phyloP scores from a whole-genome alignment of 1,140 invertebrate species.

The Himalopsyche phryganea region DNA sequence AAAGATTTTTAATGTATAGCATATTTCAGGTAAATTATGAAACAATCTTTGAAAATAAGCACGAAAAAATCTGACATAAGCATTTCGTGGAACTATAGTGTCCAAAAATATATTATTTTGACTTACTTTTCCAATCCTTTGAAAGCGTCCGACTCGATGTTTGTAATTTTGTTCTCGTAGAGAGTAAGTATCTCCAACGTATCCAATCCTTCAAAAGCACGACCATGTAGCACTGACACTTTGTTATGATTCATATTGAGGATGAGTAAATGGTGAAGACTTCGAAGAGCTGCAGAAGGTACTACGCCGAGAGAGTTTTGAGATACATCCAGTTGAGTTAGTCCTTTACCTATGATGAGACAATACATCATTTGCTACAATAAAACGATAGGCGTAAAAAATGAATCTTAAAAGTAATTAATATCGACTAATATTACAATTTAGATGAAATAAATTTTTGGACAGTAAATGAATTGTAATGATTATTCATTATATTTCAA shows the following conservation, averaged over 20 bases:
- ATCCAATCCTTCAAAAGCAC: constrained; percentile 79
- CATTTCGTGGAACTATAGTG: too few relatives aligned
- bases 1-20: too few relatives aligned
- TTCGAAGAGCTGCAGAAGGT: constrained; percentile 74
- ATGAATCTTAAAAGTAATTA: neutral
- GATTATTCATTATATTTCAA: too few relatives aligned
- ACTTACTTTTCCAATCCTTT: constrained; percentile 80
- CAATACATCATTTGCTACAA: neutral
- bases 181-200: constrained; percentile 82
- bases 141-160: constrained; percentile 76
- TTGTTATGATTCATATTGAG: constrained; percentile 89
- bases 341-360: constrained; percentile 62
- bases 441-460: too few relatives aligned
- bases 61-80: too few relatives aligned
- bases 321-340: constrained; percentile 80
- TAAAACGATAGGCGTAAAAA: neutral
- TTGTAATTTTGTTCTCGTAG: constrained; percentile 81
- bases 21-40: too few relatives aligned
- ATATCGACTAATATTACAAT: neutral
- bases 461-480: too few relatives aligned
- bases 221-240: constrained; percentile 64
- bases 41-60: too few relatives aligned
- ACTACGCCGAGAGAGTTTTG: constrained; percentile 73
- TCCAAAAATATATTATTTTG: too few relatives aligned
- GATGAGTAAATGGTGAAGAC: constrained; percentile 77